These are phyloP conservation scores for Mamestra configurata DNA, from an alignment of 1,140 invertebrate species.

Conservation along the genomic window DNA sequence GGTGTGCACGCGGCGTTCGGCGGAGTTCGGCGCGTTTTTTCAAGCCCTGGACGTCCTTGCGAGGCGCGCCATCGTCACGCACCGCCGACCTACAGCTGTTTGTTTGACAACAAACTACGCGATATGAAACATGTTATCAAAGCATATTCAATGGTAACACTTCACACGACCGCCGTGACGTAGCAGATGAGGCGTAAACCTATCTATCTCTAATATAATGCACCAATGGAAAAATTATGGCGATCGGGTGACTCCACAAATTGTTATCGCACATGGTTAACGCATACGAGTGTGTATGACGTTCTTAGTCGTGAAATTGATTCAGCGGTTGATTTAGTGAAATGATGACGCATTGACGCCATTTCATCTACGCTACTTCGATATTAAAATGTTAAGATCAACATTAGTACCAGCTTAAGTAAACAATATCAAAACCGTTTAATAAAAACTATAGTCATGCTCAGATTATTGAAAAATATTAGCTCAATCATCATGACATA, in stretches of 20 bases:
- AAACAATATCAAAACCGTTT: background rate
- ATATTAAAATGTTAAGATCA: constrained; percentile 13
- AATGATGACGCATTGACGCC: constrained; percentile 46
- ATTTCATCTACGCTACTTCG: background rate
- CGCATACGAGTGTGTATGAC: constrained; percentile 57
- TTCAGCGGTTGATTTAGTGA: constrained; percentile 27
- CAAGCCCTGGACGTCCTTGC: constrained; percentile 66
- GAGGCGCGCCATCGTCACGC: constrained; percentile 65
- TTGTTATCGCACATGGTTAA: constrained; percentile 55
- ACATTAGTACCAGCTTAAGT: background rate
- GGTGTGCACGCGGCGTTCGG: constrained; percentile 45
- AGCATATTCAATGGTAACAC: constrained; percentile 42
- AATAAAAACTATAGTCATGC: background rate
- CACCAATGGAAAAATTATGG: constrained; percentile 54
- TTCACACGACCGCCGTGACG: constrained; percentile 31
- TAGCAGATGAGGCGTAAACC: background rate
- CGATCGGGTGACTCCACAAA: constrained; percentile 54
- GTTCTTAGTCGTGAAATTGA: constrained; percentile 63
- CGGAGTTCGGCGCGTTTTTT: constrained; percentile 53
- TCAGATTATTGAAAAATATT: background rate
- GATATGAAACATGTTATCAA: constrained; percentile 47
- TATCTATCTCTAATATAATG: background rate
- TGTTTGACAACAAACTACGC: constrained; percentile 72
- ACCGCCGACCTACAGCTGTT: constrained; percentile 63
- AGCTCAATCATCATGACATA: constrained; percentile 33